Conservation (phyloP, 92 coral and sea anemone species). For the Zoanthus gigantus region DNA sequence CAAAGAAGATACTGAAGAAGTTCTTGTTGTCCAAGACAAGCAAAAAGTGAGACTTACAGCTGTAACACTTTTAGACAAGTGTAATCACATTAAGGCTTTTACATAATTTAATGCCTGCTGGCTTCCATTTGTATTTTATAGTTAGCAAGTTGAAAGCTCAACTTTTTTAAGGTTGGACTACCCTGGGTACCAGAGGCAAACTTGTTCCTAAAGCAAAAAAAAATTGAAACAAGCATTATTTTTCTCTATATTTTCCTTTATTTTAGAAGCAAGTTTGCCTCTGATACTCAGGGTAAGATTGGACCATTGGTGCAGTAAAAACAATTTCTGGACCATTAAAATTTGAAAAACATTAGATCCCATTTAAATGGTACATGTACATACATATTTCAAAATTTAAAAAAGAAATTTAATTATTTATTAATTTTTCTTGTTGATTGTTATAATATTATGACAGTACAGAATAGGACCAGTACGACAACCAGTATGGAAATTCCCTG, state of each 20-base stretch:
- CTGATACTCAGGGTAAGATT: background rate
- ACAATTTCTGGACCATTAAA: background rate
- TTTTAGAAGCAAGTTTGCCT: no score
- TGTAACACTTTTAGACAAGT: background rate
- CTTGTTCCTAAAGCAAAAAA: no score
- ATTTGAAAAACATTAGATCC: background rate
- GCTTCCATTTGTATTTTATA: background rate
- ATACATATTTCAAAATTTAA: no score
- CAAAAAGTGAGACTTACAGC: constrained; percentile 55
- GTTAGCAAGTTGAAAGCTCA: background rate
- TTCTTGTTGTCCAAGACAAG: constrained; percentile 81
- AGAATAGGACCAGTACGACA: constrained; percentile 57
- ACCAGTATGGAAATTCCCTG: constrained; percentile 89
- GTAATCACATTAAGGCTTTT: background rate
- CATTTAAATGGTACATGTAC: no score
- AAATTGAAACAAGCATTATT: no score
- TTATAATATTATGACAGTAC: background rate
- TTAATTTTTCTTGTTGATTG: background rate
- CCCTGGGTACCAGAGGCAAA: no score
- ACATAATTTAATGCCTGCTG: background rate
- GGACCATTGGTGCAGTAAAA: background rate
- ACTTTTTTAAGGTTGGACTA: background rate
- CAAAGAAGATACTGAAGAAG: constrained; percentile 71
- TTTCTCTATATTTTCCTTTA: no score
- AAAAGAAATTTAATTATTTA: no score